Percentiles rank a stretch among this genome's conserved stretches.
These are phyloP conservation scores for Nasonia giraulti DNA, from an alignment of 1,140 invertebrate genomes.

Conservation along the genomic window DNA sequence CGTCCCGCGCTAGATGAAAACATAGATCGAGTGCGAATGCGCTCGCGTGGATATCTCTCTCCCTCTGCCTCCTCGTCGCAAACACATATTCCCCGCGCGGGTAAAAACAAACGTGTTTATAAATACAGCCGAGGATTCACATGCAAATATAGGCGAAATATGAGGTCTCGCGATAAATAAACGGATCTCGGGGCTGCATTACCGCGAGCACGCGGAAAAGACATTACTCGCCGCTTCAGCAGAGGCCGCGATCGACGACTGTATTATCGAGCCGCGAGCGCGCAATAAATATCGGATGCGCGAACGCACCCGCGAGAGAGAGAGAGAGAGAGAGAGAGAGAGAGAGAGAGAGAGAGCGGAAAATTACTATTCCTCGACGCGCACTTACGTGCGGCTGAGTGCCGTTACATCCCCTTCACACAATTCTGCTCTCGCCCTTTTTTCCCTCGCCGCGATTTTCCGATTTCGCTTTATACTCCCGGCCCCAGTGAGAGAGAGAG, in stretches of 20 bases:
- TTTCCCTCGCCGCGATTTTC: slow-evolving; percentile 4
- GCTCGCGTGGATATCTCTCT: background rate
- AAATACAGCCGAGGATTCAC: background rate
- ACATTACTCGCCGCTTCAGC: background rate
- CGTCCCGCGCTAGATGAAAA: slow-evolving; percentile 28
- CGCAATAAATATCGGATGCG: slow-evolving; percentile 53
- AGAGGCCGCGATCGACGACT: slow-evolving; percentile 24
- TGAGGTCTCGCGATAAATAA: background rate
- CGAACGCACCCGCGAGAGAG: slow-evolving; percentile 34
- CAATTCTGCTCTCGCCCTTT: background rate
- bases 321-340: no score
- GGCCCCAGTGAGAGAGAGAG: background rate
- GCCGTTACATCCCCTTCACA: slow-evolving; percentile 23
- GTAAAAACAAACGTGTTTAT: slow-evolving; percentile 3
- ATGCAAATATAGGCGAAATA: background rate
- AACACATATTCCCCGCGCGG: background rate
- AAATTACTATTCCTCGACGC: slow-evolving; percentile 53
- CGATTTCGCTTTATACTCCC: slow-evolving; percentile 28
- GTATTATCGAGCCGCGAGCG: slow-evolving; percentile 45
- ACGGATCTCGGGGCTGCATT: background rate
- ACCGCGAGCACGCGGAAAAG: slow-evolving; percentile 2
- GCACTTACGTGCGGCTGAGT: slow-evolving; percentile 24
- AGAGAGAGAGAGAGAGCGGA: background rate
- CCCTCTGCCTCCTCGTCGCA: background rate
- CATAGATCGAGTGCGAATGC: background rate